These are phyloP conservation scores for Loxodonta africana DNA, from an alignment of 2,113 vertebrate genomes.

Conservation along the genomic window DNA sequence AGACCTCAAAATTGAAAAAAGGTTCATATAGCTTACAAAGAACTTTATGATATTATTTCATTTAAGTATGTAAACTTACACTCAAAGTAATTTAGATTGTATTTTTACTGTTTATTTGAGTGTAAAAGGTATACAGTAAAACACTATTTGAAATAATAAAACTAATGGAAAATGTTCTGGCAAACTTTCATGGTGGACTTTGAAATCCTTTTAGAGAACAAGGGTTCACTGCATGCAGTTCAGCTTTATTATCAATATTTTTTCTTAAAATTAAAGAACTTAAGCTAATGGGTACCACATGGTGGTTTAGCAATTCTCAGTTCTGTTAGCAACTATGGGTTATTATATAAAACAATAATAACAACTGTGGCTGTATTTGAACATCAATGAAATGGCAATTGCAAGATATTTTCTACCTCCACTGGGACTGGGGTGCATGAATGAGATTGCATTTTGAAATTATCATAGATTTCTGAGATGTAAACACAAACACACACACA, in stretches of 20 bases:
- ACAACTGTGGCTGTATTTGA: background rate
- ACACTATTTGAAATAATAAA: background rate
- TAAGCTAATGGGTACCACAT: background rate
- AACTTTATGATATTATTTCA: background rate
- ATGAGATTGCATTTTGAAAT: background rate
- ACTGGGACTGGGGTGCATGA: background rate
- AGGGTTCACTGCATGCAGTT: background rate
- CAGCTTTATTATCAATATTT: background rate
- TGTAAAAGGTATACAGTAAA: background rate
- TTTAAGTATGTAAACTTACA: background rate
- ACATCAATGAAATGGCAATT: background rate
- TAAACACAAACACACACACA: background rate
- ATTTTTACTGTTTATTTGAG: slow-evolving; percentile 4
- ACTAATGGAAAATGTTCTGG: background rate
- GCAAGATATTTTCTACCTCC: background rate
- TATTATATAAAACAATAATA: slow-evolving; percentile 4
- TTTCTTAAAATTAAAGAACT: background rate
- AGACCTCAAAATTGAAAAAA: background rate
- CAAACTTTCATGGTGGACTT: background rate
- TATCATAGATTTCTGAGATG: background rate
- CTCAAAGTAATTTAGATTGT: background rate
- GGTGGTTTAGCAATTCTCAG: background rate
- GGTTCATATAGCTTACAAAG: background rate
- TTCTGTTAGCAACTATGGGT: background rate
- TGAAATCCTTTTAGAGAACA: background rate